Base-by-base conservation (phyloP, 64 coral and sea anemone genomes). In the Trachythela sp. region DNA sequence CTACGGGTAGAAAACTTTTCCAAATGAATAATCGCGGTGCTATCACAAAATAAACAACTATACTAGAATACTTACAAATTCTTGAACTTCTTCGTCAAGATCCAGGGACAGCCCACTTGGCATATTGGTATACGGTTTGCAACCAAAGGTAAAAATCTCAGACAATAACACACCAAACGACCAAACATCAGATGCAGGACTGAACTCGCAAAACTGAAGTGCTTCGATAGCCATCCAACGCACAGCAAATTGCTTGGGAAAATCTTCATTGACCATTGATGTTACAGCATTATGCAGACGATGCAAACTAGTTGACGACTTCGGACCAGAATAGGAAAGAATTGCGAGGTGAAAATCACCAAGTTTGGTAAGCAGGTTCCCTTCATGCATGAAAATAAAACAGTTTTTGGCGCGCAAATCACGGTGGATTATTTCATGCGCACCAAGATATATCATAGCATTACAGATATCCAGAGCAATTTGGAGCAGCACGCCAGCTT, bases 171-270 rank as follows among this genome's bases (percentile, higher is more conserved):
- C 31, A 27, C 71, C 71, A 77, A 77, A 77, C 2, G 71, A 35
- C 71, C 71, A 77, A 7, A 77, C 71, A 38, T 77, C 71, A 38
- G 71, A 77, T 13, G 13, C 10, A 34, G 9, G 9, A 77, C 71
- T 77, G 71, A 35, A 77, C 17, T 35, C 36, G 9, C 71, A 7
- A 13, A 8, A 31, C 17, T 18, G 13, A 27, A 0, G 71, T 13
- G 30, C 13, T 77, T 77, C 71, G 8, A 77, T n/a, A 77, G 71
- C 71, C 71, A 77, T 77, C 71, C 71, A 77, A 38, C 71, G 71
- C 13, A 77, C 71, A 34, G 71, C 30, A 32, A 77, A 68, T 5
- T 31, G 59, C 2, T 68, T 68, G 3, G 5, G 6, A 3, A 18
- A 77, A 14, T 38, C 4, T 6, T 35, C 71, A n/a, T n/a, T n/a